Evolutionary conservation across 2,888 invertebrate genomes (phyloP).

Genomic region (Trimorus sp.): DNA sequence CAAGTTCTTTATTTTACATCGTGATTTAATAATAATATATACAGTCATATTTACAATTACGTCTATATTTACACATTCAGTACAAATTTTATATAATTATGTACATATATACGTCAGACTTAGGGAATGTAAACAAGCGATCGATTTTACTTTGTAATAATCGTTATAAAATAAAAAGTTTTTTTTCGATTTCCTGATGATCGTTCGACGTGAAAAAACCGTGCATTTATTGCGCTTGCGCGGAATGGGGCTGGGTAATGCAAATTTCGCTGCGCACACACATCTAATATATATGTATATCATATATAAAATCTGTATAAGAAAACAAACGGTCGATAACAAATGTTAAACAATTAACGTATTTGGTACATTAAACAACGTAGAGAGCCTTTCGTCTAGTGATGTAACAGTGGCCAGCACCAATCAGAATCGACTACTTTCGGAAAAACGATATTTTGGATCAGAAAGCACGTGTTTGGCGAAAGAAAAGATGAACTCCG

Average conservation of each 20-base stretch:
- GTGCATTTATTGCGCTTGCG: too few species aligned
- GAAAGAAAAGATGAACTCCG: too few species aligned
- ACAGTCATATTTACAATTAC: conserved; percentile 76
- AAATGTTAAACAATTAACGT: conserved; percentile 37
- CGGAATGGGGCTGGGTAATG: too few species aligned
- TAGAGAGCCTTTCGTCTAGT: conserved; percentile 3
- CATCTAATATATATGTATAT: conserved; percentile 24
- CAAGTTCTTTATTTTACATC: conserved; percentile 28
- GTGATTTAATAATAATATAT: conserved; percentile 71
- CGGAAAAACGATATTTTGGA: neutral
- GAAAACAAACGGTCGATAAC: conserved; percentile 30
- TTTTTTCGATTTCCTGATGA: too few species aligned
- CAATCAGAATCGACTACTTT: too few species aligned
- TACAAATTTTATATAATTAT: conserved; percentile 37
- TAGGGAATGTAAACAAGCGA: neutral
- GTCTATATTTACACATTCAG: conserved; percentile 64
- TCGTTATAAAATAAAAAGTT: too few species aligned
- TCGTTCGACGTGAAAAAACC: too few species aligned
- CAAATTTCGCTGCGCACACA: neutral
- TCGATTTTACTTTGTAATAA: neutral
- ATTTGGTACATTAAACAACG: conserved; percentile 34
- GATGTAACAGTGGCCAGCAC: conserved; percentile 13
- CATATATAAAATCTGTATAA: conserved; percentile 36
- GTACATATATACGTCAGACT: conserved; percentile 14
- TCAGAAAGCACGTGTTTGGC: neutral